Base-by-base conservation (phyloP, 1,140 invertebrate genomes). In the Thalassaphorura encarpata region DNA sequence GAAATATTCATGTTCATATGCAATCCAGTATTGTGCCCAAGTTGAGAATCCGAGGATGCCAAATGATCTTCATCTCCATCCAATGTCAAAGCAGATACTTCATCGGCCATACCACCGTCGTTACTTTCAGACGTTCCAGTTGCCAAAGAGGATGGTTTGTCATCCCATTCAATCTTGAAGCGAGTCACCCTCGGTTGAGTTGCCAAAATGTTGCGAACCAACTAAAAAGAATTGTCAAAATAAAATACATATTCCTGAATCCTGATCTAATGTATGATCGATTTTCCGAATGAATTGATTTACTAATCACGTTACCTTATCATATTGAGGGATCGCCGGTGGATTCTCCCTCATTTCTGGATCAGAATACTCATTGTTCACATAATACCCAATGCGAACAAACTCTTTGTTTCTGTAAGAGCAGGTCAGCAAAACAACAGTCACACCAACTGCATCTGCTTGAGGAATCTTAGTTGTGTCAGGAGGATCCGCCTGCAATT, bases 141-240 rank as follows among this genome's bases (percentile, higher is more conserved):
- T n/a, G n/a, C n/a, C n/a, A n/a, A n/a, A n/a, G n/a, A n/a, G n/a
- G n/a, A n/a, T n/a, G n/a, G n/a, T n/a, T n/a, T n/a, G n/a, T 94
- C 90, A 66, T 92, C 90, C 94, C 94, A 97, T 68, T 97, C 94
- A 41, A 97, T 97, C 76, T 97, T 97, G 70, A 97, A 94, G 63
- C 91, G 78, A 13, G 94, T 98, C 0, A 98, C 93, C 67, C 94
- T 77, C 3, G 93, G 93, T 73, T 92, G 87, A 45, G 89, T 88
- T 0, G 88, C 91, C 31, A 97, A 72, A 66, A 98, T 97, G 73
- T 96, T 97, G 66, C 93, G 79, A 31, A 85, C 82, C 6, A 97
- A 73, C 79, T 80, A 68, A 31, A 72, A 50, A 48, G 19, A 28
- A 56, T 53, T 41, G 48, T 24, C 15, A 59, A 19, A 27, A 47